Conservation (phyloP, 2,113 vertebrate species). For the Callocephalon fimbriatum region DNA sequence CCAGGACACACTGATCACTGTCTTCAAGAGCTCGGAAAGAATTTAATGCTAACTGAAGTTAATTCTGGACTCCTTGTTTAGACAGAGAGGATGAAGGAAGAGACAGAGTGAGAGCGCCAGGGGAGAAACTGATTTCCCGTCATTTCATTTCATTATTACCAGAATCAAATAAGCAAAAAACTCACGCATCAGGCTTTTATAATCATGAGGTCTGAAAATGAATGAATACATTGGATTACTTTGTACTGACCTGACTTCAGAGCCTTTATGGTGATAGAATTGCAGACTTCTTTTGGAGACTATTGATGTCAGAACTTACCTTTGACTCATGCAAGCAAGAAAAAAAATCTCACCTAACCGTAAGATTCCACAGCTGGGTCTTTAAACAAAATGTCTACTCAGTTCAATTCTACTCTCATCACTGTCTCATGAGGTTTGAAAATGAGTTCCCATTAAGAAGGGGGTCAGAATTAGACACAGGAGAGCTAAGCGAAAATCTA, state of each 20-base stretch:
- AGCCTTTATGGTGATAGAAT: constrained; percentile 32
- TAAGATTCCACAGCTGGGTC: background rate
- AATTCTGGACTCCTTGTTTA: constrained; percentile 27
- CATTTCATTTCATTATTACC: constrained; percentile 61
- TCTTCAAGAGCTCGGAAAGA: background rate
- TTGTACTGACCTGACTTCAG: constrained; percentile 36
- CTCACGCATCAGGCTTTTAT: constrained; percentile 59
- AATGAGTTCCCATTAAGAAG: background rate
- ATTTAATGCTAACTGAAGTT: constrained; percentile 41
- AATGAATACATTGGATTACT: constrained; percentile 50
- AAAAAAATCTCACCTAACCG: background rate
- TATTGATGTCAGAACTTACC: background rate
- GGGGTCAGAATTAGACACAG: background rate
- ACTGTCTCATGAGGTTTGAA: background rate
- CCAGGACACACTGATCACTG: background rate
- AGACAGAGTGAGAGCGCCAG: background rate
- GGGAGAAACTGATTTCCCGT: constrained; percentile 49
- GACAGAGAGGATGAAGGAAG: constrained; percentile 13
- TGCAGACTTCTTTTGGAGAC: background rate
- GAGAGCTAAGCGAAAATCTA: background rate
- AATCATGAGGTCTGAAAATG: constrained; percentile 49
- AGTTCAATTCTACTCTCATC: background rate
- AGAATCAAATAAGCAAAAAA: constrained; percentile 65
- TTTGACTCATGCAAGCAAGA: background rate
- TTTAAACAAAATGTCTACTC: background rate